These are phyloP conservation scores for Drosophila ambigua DNA, from an alignment of 1,140 invertebrate genomes.

Conservation along the genomic window DNA sequence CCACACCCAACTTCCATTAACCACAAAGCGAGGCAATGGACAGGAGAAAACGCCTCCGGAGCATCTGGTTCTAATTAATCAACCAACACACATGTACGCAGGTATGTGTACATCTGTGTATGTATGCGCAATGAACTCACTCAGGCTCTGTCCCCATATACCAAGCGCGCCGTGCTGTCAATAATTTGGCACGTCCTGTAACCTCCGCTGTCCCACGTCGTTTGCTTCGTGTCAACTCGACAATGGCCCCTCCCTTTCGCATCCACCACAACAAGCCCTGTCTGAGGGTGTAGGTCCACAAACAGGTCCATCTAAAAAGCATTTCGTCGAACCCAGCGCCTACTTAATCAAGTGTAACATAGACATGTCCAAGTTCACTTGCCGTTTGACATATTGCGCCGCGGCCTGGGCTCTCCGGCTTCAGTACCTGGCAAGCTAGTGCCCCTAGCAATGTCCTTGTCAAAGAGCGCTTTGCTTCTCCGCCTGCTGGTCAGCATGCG, in stretches of 20 bases:
- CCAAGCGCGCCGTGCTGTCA: constrained; percentile 54
- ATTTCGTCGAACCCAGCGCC: constrained; percentile 79
- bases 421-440: neutral
- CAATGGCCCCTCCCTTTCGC: constrained; percentile 25
- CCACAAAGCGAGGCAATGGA: constrained; percentile 8
- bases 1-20: neutral
- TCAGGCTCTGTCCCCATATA: neutral
- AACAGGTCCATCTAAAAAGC: constrained; percentile 65
- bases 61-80: constrained; percentile 74
- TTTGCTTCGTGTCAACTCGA: constrained; percentile 27
- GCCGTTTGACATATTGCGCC: constrained; percentile 61
- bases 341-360: constrained; percentile 80
- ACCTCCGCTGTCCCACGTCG: constrained; percentile 11
- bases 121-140: constrained; percentile 2
- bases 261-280: neutral
- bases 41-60: constrained; percentile 1
- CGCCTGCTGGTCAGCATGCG: constrained; percentile 15
- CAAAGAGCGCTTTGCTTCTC: neutral
- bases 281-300: constrained; percentile 15
- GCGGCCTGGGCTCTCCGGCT: constrained; percentile 1
- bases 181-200: constrained; percentile 77
- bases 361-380: constrained; percentile 68
- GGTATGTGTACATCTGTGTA: constrained; percentile 23
- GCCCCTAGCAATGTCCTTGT: neutral
- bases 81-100: constrained; percentile 44